A percentile compares a stretch with the other conserved stretches of the same genome.
These are phyloP conservation scores for Metellina segmentata DNA, from an alignment of 2,888 invertebrate genomes.

Conservation along the genomic window DNA sequence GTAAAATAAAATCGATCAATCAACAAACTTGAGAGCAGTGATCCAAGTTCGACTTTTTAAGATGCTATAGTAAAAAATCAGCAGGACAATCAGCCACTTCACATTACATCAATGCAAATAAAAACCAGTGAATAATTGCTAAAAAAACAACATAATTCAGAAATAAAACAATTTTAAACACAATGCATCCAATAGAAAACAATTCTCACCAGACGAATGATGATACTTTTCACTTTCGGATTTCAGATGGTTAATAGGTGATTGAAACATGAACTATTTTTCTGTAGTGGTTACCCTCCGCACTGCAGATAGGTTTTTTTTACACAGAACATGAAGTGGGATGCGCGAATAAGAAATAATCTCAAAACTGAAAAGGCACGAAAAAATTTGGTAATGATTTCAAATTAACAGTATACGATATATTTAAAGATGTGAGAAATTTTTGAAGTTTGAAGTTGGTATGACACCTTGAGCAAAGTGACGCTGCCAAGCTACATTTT, in stretches of 20 bases:
- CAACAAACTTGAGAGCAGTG: no score
- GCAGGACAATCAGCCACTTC: neutral
- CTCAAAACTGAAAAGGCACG: neutral
- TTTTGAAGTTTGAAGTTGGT: constrained; percentile 34
- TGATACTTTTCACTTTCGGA: constrained; percentile 1
- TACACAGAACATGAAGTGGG: constrained; percentile 49
- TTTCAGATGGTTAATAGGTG: constrained; percentile 15
- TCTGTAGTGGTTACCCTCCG: constrained; percentile 68
- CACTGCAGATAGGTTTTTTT: constrained; percentile 75
- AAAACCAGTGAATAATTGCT: neutral
- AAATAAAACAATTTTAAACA: neutral
- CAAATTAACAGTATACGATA: neutral
- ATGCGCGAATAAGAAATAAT: constrained; percentile 61
- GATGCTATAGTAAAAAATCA: neutral
- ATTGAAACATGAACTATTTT: constrained; percentile 60
- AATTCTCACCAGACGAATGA: neutral
- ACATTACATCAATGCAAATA: neutral
- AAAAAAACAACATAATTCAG: neutral
- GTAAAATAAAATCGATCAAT: no score
- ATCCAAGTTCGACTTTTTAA: no score
- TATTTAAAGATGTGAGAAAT: neutral
- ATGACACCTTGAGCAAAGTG: constrained; percentile 58
- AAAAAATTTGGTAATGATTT: constrained; percentile 34
- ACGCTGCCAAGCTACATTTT: constrained; percentile 77
- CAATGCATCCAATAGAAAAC: neutral